These are phyloP conservation scores for Margarornis squamiger DNA, from an alignment of 2,797 vertebrate genomes.

Conservation along the genomic window DNA sequence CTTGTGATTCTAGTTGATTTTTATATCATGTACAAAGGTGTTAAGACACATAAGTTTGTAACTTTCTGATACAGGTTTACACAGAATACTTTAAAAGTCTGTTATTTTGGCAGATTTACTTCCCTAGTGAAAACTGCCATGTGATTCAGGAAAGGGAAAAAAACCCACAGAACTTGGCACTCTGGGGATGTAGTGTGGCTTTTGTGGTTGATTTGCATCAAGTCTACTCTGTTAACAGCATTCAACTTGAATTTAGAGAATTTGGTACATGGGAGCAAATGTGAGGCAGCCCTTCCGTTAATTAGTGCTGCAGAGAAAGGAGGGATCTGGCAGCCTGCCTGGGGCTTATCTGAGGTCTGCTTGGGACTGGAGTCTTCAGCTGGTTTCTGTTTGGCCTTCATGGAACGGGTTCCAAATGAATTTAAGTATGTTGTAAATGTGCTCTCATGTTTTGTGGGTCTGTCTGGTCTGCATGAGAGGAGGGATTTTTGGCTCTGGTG, in stretches of 20 bases:
- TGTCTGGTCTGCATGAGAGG: not conserved
- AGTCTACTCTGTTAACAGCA: conserved; percentile 43
- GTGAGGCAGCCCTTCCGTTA: not conserved
- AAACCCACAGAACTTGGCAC: not conserved
- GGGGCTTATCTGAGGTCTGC: not conserved
- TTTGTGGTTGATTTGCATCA: conserved; percentile 34
- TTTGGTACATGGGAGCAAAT: conserved; percentile 43
- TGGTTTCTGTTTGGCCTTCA: conserved; percentile 14
- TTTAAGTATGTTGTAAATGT: conserved; percentile 19
- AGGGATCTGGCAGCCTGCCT: conserved; percentile 6
- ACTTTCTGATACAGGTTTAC: not conserved
- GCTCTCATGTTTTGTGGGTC: not conserved
- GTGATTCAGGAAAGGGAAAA: not conserved
- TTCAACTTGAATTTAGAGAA: conserved; percentile 49
- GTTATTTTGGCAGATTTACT: not conserved
- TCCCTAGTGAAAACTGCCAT: not conserved
- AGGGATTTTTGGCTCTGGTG: not conserved
- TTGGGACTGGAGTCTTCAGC: conserved; percentile 30
- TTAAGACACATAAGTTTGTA: not conserved
- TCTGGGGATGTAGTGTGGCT: not conserved
- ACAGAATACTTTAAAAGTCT: not conserved
- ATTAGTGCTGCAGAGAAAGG: conserved; percentile 42
- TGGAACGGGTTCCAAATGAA: not conserved
- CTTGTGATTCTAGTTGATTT: not conserved
- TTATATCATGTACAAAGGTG: not conserved